Conservation (phyloP, 2,888 invertebrate genomes). For the Paralinhomoeus sp. region DNA sequence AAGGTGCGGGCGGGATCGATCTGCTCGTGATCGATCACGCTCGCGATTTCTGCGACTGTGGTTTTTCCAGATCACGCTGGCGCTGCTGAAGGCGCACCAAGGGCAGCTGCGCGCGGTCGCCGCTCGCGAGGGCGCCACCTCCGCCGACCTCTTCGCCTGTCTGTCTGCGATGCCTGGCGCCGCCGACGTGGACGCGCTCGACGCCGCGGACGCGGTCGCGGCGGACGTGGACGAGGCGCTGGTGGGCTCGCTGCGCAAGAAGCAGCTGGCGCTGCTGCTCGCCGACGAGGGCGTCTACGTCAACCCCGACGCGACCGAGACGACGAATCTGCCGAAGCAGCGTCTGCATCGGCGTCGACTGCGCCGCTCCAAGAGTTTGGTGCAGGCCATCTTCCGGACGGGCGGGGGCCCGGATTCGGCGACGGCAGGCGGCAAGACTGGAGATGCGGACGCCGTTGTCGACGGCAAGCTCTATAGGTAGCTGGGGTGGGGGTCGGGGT, state of each 20-base stretch:
- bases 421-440: too few relatives aligned
- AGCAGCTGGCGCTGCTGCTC: conserved; percentile 84
- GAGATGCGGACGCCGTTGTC: too few relatives aligned
- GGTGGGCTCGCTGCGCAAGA: conserved; percentile 34
- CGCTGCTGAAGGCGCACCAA: conserved; percentile 35
- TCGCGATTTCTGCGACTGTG: neutral
- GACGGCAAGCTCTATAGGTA: too few relatives aligned
- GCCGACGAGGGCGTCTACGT: conserved; percentile 80
- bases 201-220: conserved; percentile 49
- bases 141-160: conserved; percentile 90
- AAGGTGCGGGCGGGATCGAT: conserved; percentile 36
- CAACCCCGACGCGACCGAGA: conserved; percentile 60
- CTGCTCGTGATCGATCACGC: neutral
- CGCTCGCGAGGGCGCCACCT: conserved; percentile 36
- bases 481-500: too few relatives aligned
- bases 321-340: conserved; percentile 64
- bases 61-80: conserved; percentile 13
- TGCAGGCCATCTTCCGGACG: conserved; percentile 48
- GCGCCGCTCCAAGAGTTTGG: conserved; percentile 64
- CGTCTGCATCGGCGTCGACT: conserved; percentile 50
- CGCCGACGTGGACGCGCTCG: conserved; percentile 66
- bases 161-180: conserved; percentile 82
- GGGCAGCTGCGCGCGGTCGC: conserved; percentile 56
- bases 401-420: too few relatives aligned
- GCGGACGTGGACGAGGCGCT: conserved; percentile 43